These are phyloP conservation scores for Hybos culiciformis DNA, from an alignment of 2,888 invertebrate genomes.

Conservation along the genomic window DNA sequence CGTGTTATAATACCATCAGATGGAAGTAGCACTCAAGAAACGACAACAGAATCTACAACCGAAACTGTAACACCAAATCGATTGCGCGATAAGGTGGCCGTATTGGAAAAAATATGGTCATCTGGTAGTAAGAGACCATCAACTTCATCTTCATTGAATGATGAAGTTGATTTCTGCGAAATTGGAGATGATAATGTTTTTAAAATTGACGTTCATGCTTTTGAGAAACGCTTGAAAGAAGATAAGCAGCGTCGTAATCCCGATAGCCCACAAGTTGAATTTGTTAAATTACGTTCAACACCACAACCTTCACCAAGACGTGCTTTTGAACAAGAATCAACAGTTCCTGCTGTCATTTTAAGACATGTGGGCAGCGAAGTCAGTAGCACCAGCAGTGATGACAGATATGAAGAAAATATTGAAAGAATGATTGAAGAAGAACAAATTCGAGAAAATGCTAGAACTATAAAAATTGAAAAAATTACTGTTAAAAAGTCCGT, in stretches of 20 bases:
- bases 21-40: not conserved
- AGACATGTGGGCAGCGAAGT: slow-evolving; percentile 32
- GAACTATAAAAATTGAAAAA: slow-evolving; percentile 58
- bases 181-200: slow-evolving; percentile 22
- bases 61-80: slow-evolving; percentile 28
- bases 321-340: slow-evolving; percentile 18
- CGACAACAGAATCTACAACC: not conserved
- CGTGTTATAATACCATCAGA: too few relatives aligned
- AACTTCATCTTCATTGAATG: slow-evolving; percentile 19
- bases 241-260: slow-evolving; percentile 40
- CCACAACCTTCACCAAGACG: slow-evolving; percentile 40
- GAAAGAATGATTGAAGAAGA: slow-evolving; percentile 47
- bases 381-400: slow-evolving; percentile 3
- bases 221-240: slow-evolving; percentile 42
- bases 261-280: slow-evolving; percentile 44
- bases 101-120: slow-evolving; percentile 68
- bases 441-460: slow-evolving; percentile 46
- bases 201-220: slow-evolving; percentile 43
- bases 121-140: slow-evolving; percentile 33
- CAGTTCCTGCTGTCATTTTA: slow-evolving; percentile 35
- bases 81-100: slow-evolving; percentile 59
- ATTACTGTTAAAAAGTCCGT: slow-evolving; percentile 50
- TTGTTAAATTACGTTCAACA: slow-evolving; percentile 45
- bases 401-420: slow-evolving; percentile 38
- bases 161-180: slow-evolving; percentile 32